phyloP scores from a whole-genome alignment of 2,113 vertebrate species.

The Tetrax tetrax region DNA sequence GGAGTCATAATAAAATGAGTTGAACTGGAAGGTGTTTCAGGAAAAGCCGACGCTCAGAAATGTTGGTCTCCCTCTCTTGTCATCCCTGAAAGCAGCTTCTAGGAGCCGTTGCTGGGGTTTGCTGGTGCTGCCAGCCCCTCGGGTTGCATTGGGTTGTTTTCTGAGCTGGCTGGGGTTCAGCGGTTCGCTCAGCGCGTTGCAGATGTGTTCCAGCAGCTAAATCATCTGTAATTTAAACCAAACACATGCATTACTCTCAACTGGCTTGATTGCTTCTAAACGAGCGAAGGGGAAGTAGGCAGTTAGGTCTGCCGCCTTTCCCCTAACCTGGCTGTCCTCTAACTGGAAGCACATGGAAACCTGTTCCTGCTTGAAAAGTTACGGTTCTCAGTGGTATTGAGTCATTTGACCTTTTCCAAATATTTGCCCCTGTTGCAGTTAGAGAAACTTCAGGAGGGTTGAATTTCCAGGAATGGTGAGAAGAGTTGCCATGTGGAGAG shows the following conservation, averaged over 20 bases:
- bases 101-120: not conserved
- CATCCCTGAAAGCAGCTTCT: not conserved
- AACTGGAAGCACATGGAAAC: conserved; percentile 56
- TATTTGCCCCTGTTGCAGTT: conserved; percentile 42
- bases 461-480: not conserved
- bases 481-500: not conserved
- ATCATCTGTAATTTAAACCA: conserved; percentile 60
- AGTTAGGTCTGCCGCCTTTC: not conserved
- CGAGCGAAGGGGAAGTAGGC: not conserved
- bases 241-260: not conserved
- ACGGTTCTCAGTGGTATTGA: conserved; percentile 27
- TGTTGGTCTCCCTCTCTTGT: not conserved
- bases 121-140: not conserved
- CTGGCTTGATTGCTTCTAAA: not conserved
- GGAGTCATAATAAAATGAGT: not conserved
- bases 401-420: conserved; percentile 62
- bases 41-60: not conserved
- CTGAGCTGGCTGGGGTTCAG: conserved; percentile 38
- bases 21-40: not conserved
- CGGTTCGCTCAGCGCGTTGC: not conserved
- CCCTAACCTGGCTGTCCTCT: conserved; percentile 12
- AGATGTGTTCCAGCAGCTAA: conserved; percentile 48
- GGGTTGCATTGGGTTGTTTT: not conserved
- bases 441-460: not conserved
- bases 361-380: conserved; percentile 52